Percentiles rank a stretch among this genome's conserved stretches.
Evolutionary conservation across 2,888 invertebrate genomes (phyloP).

Genomic region (Andrena bucephala): DNA sequence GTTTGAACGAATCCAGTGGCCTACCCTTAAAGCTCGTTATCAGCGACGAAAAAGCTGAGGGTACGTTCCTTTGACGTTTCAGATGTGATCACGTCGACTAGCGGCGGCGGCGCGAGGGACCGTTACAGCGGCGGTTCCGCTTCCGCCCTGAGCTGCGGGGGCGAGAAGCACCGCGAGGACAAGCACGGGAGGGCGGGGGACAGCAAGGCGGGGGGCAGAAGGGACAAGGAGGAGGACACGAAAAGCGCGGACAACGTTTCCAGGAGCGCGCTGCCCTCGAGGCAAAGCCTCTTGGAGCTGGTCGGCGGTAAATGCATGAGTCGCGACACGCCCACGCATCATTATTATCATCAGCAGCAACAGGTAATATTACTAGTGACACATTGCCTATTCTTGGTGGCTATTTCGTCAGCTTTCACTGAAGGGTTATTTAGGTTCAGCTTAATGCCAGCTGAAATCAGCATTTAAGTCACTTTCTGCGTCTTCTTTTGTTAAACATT

Average conservation of each 20-base stretch:
- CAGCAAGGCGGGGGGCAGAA: constrained; percentile 47
- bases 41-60: neutral
- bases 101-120: constrained; percentile 71
- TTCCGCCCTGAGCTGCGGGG: constrained; percentile 75
- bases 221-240: constrained; percentile 78
- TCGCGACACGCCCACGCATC: constrained; percentile 82
- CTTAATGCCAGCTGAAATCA: too few relatives aligned
- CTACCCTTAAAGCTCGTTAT: neutral
- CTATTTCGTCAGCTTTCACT: neutral
- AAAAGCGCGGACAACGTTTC: constrained; percentile 83
- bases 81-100: constrained; percentile 67
- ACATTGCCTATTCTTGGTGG: neutral
- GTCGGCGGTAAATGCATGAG: constrained; percentile 83
- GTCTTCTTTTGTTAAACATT: too few relatives aligned
- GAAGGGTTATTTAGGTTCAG: too few relatives aligned
- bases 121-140: constrained; percentile 79
- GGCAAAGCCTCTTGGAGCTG: constrained; percentile 83
- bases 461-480: too few relatives aligned
- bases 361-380: constrained; percentile 72
- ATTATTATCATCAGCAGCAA: constrained; percentile 83
- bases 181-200: constrained; percentile 53
- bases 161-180: constrained; percentile 75
- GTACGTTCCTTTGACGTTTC: constrained; percentile 45
- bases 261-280: constrained; percentile 79
- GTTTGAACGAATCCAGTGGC: neutral